Conservation (phyloP, 1,140 invertebrate genomes). For the Dreissena rostriformis region DNA sequence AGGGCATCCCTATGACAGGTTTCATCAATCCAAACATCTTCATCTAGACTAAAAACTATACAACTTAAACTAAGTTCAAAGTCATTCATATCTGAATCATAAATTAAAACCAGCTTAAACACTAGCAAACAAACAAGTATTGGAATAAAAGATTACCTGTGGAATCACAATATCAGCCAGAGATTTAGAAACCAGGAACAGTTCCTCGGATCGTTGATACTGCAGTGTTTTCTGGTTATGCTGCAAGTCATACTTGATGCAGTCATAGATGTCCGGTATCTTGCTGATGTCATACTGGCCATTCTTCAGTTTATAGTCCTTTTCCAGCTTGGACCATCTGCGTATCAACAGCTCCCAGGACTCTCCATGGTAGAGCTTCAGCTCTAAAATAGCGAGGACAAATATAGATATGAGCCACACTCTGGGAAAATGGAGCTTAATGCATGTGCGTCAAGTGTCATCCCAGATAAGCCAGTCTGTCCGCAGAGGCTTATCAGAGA, state of each 20-base stretch:
- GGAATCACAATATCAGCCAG: constrained; percentile 99
- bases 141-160: constrained; percentile 89
- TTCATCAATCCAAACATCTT: too few species aligned
- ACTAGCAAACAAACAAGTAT: too few species aligned
- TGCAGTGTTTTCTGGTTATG: constrained; percentile 98
- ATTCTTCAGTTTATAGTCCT: constrained; percentile 96
- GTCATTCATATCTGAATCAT: too few species aligned
- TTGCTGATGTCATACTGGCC: constrained; percentile 99
- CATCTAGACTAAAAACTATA: too few species aligned
- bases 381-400: constrained; percentile 75
- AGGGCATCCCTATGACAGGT: too few species aligned
- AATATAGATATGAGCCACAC: not conserved
- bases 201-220: constrained; percentile 96
- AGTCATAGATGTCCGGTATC: constrained; percentile 99
- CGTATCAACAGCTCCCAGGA: constrained; percentile 99
- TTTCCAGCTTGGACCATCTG: constrained; percentile 99
- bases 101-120: too few species aligned
- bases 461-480: too few species aligned
- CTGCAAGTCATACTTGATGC: constrained; percentile 98
- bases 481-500: too few species aligned
- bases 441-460: too few species aligned
- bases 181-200: constrained; percentile 97
- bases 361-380: constrained; percentile 96
- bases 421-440: not conserved
- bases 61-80: too few species aligned